Evolutionary conservation across 2,888 invertebrate species (phyloP).

Genomic region (Drosophila birchii): DNA sequence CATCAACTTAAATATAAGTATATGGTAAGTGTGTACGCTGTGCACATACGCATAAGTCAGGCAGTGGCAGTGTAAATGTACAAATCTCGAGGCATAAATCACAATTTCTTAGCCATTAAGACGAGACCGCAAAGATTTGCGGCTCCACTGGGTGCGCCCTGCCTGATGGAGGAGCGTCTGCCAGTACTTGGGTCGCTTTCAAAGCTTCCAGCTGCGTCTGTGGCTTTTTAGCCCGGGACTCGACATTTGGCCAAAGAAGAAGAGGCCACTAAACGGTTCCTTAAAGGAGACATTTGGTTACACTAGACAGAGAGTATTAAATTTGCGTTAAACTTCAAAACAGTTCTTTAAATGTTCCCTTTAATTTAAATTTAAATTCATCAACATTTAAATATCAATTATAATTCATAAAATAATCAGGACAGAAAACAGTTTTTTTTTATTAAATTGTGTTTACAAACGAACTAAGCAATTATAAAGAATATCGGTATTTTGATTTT

Average conservation of each 20-base stretch:
- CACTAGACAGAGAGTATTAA: neutral
- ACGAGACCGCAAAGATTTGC: constrained; percentile 78
- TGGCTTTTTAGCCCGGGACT: constrained; percentile 17
- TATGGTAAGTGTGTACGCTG: constrained; percentile 23
- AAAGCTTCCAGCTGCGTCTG: constrained; percentile 30
- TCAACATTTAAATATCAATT: neutral
- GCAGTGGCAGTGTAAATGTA: constrained; percentile 36
- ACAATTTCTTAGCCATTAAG: constrained; percentile 79
- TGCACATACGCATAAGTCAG: constrained; percentile 26
- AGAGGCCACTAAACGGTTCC: constrained; percentile 17
- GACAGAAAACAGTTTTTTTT: neutral
- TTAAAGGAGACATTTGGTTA: neutral
- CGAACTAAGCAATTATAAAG: neutral
- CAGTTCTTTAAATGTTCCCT: too few relatives aligned
- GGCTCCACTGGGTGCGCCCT: constrained; percentile 64
- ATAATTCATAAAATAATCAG: neutral
- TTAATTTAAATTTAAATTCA: neutral
- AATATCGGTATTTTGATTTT: neutral
- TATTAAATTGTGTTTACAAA: neutral
- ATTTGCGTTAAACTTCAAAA: neutral
- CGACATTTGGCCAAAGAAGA: constrained; percentile 5
- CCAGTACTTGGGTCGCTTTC: constrained; percentile 8
- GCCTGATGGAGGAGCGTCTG: constrained; percentile 65
- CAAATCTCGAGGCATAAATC: constrained; percentile 54
- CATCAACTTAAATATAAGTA: constrained; percentile 22